These are phyloP conservation scores for Pseudolycoriella hygida DNA, from an alignment of 2,888 invertebrate genomes.

Conservation along the genomic window DNA sequence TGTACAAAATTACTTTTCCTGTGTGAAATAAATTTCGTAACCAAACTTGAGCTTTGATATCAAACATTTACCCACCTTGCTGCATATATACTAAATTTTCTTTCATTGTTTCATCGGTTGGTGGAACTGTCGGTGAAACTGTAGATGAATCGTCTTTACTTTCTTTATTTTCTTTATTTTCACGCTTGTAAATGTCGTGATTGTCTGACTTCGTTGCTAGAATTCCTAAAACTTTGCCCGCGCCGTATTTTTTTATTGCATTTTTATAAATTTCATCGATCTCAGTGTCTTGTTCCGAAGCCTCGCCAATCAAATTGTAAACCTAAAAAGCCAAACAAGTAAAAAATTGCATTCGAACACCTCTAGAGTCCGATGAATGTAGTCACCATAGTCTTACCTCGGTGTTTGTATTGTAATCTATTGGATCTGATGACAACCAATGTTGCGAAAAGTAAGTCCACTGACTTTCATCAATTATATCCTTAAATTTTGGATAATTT, in stretches of 20 bases:
- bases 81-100: slow-evolving; percentile 34
- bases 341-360: too few species aligned
- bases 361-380: too few species aligned
- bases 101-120: slow-evolving; percentile 22
- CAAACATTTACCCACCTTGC: too few species aligned
- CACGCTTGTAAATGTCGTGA: slow-evolving; percentile 23
- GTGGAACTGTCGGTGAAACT: slow-evolving; percentile 24
- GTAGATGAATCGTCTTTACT: slow-evolving; percentile 1
- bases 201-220: slow-evolving; percentile 30
- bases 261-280: slow-evolving; percentile 38
- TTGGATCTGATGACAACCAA: slow-evolving; percentile 37
- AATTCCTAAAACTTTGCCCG: slow-evolving; percentile 37
- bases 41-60: too few species aligned
- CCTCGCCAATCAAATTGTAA: slow-evolving; percentile 36
- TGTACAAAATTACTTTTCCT: slow-evolving; percentile 32
- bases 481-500: slow-evolving; percentile 36
- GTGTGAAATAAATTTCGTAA: background rate
- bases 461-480: slow-evolving; percentile 33
- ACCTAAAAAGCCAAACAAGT: slow-evolving; percentile 24
- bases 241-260: slow-evolving; percentile 37
- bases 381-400: slow-evolving; percentile 25
- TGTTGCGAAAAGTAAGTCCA: slow-evolving; percentile 38
- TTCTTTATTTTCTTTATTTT: slow-evolving; percentile 11
- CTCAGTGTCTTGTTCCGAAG: slow-evolving; percentile 39
- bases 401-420: slow-evolving; percentile 40